phyloP scores from a whole-genome alignment of 2,888 invertebrate genomes.

The Rhaphigaster nebulosa region DNA sequence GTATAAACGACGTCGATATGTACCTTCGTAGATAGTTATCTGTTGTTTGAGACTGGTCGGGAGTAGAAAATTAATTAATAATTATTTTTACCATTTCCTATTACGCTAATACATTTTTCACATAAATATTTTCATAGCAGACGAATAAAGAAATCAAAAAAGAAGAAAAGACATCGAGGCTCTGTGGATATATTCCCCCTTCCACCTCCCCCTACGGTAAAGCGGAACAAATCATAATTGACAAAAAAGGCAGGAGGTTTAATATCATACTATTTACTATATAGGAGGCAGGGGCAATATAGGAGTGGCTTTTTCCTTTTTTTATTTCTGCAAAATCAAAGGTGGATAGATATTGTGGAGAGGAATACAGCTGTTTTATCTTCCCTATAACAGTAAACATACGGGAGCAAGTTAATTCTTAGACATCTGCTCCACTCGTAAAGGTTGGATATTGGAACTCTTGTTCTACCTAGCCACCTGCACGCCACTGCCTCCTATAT shows the following conservation, averaged over 20 bases:
- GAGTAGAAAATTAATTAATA: too few relatives aligned
- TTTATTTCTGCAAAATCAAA: conserved; percentile 45
- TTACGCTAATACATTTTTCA: background rate
- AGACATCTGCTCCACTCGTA: conserved; percentile 62
- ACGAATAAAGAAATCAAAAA: background rate
- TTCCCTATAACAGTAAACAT: conserved; percentile 64
- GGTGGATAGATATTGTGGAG: conserved; percentile 54
- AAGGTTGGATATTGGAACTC: conserved; percentile 62
- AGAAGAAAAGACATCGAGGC: background rate
- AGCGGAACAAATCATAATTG: conserved; percentile 41
- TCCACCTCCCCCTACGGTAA: background rate
- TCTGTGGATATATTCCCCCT: background rate
- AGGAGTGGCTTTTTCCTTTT: background rate
- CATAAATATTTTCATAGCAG: background rate
- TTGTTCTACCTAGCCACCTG: background rate
- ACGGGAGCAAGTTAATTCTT: conserved; percentile 62
- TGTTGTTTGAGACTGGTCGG: too few relatives aligned
- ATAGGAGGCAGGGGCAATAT: conserved; percentile 19
- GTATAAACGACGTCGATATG: too few relatives aligned
- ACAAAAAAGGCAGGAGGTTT: conserved; percentile 39
- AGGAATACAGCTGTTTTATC: conserved; percentile 61
- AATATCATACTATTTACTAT: conserved; percentile 46
- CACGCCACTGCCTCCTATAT: background rate
- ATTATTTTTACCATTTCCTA: too few relatives aligned
- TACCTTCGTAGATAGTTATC: too few relatives aligned